phyloP scores from a whole-genome alignment of 2,888 invertebrate genomes.

The Leucophenga montana region DNA sequence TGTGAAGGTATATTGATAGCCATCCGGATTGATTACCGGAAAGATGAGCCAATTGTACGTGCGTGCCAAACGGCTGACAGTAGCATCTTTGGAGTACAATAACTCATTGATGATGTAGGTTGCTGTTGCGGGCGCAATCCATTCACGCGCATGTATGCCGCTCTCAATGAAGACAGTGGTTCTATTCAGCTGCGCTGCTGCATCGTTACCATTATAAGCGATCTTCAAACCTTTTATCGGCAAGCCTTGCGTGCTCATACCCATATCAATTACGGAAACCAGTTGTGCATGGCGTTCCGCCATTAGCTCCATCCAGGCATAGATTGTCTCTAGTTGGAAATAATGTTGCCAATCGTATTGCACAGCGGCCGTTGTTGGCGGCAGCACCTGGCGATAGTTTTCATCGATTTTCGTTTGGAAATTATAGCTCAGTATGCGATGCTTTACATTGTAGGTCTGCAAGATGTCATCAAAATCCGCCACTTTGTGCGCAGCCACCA shows the following conservation, averaged over 20 bases:
- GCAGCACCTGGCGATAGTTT: slow-evolving; percentile 51
- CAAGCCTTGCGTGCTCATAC: slow-evolving; percentile 74
- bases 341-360: slow-evolving; percentile 68
- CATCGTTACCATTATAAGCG: slow-evolving; percentile 61
- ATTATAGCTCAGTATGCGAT: slow-evolving; percentile 58
- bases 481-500: slow-evolving; percentile 69
- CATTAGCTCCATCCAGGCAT: slow-evolving; percentile 65
- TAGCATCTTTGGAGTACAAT: slow-evolving; percentile 66
- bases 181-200: slow-evolving; percentile 42
- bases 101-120: slow-evolving; percentile 68
- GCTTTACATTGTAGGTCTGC: slow-evolving; percentile 59
- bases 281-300: slow-evolving; percentile 53
- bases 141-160: slow-evolving; percentile 72
- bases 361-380: slow-evolving; percentile 45
- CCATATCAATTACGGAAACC: slow-evolving; percentile 72
- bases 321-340: slow-evolving; percentile 68
- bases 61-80: slow-evolving; percentile 64
- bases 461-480: slow-evolving; percentile 58
- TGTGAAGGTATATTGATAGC: slow-evolving; percentile 82
- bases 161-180: slow-evolving; percentile 74
- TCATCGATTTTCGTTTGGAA: slow-evolving; percentile 65
- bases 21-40: slow-evolving; percentile 84
- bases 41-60: slow-evolving; percentile 81
- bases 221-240: slow-evolving; percentile 74
- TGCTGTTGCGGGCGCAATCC: slow-evolving; percentile 71